Evolutionary conservation across 2,797 vertebrate genomes (phyloP), one percentile per base, ranked within the genome.

Genomic region (Babyrousa celebensis): DNA sequence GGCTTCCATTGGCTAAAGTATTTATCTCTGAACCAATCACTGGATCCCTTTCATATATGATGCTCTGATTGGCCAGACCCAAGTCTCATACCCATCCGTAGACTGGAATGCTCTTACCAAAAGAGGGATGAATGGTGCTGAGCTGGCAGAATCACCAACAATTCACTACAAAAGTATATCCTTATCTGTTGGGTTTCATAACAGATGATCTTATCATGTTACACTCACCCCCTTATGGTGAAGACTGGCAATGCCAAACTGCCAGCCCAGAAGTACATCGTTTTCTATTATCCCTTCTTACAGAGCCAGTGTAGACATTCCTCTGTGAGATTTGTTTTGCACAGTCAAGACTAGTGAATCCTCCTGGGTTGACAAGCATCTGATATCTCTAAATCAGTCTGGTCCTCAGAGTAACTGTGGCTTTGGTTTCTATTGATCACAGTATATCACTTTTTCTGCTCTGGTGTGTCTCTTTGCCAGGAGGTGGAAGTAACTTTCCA

Each of bases 401-500:
- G 71, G 48, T 72, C 43, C 87, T 80, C 70, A 32, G 25, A 85
- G 72, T 80, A 96, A 14, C 54, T 5, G 12, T 2, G 7, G 65
- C 43, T 89, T 79, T 65, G 62, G 40, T 72, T 92, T 85, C 23
- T 48, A 9, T 4, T 54, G 71, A 54, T 82, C 56, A 40, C 60
- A 68, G 7, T 43, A 58, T 23, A 54, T 93, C 83, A 83, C 52
- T 86, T 77, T 70, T 54, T 11, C 14, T 74, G 27, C 54, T 92
- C 68, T 72, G 25, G 12, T 56, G 23, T 77, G 56, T 70, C 54
- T 72, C 36, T 95, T 36, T 20, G 32, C 36, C 84, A 86, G 74
- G 40, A 94, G 78, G 25, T 65, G 17, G 88, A 40, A 96, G 70
- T 52, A 86, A 91, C 36, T 52, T 91, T 68, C 78, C 74, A 91